Evolutionary conservation across 1,140 invertebrate species (phyloP).

Genomic region (Nilaparvata lugens): DNA sequence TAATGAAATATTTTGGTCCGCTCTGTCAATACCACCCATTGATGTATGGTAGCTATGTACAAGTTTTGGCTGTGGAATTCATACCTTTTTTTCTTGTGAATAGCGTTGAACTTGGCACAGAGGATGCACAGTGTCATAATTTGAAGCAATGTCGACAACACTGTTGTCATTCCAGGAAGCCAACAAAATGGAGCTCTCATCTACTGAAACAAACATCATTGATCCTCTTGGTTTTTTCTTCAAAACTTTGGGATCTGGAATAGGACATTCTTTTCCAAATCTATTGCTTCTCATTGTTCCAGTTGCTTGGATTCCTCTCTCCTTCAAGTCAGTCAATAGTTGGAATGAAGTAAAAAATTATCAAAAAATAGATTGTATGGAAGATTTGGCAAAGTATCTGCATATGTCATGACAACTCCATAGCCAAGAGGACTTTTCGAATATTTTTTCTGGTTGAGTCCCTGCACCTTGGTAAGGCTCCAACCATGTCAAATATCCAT

Average conservation of each 20-base stretch:
- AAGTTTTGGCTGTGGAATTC: background rate
- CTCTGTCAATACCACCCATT: slow-evolving; percentile 29
- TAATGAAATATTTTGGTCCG: slow-evolving; percentile 32
- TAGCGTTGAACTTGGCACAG: slow-evolving; percentile 7
- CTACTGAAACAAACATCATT: slow-evolving; percentile 1
- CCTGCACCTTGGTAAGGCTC: slow-evolving; percentile 19
- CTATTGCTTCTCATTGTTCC: slow-evolving; percentile 26
- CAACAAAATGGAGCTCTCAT: slow-evolving; percentile 8
- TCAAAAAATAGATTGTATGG: slow-evolving; percentile 26
- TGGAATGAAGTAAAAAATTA: slow-evolving; percentile 28
- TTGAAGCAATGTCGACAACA: slow-evolving; percentile 7
- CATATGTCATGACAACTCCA: slow-evolving; percentile 23
- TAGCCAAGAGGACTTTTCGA: slow-evolving; percentile 20
- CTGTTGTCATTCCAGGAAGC: slow-evolving; percentile 17
- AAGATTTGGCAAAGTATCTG: slow-evolving; percentile 4
- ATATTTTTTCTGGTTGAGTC: slow-evolving; percentile 25
- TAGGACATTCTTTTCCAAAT: slow-evolving; percentile 19
- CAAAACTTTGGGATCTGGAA: slow-evolving; percentile 17
- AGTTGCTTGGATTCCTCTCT: slow-evolving; percentile 18
- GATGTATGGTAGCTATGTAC: slow-evolving; percentile 4
- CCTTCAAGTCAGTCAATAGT: slow-evolving; percentile 22
- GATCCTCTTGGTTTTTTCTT: slow-evolving; percentile 16
- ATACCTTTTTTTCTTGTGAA: slow-evolving; percentile 7
- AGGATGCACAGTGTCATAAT: slow-evolving; percentile 9
- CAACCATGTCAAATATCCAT: slow-evolving; percentile 18